phyloP scores from a whole-genome alignment of 2,113 vertebrate genomes.

The Nothobranchius kuhntae region DNA sequence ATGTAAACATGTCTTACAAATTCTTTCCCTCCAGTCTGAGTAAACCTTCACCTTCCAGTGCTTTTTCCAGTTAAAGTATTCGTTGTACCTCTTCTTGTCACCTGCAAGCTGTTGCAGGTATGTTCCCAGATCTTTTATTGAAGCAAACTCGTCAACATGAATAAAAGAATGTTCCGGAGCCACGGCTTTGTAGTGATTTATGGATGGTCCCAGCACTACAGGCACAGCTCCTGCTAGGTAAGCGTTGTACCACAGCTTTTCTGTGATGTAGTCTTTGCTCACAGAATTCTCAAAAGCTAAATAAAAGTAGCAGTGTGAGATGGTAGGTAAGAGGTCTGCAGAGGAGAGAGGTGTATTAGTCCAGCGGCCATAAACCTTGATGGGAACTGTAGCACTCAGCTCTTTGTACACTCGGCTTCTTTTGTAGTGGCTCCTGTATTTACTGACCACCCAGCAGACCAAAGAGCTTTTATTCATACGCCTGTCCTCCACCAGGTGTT shows the following conservation, averaged over 20 bases:
- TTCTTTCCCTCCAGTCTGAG: constrained; percentile 84
- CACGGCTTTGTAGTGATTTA: constrained; percentile 83
- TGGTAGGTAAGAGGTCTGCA: constrained; percentile 75
- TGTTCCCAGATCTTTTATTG: constrained; percentile 76
- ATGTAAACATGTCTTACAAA: constrained; percentile 84
- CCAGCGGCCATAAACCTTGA: constrained; percentile 83
- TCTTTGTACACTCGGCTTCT: constrained; percentile 79
- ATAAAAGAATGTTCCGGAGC: constrained; percentile 85
- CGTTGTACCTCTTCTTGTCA: constrained; percentile 75
- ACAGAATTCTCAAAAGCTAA: constrained; percentile 91
- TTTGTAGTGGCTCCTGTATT: constrained; percentile 77
- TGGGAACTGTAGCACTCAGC: constrained; percentile 73
- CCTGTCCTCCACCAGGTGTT: accelerated
- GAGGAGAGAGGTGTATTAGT: constrained; percentile 58
- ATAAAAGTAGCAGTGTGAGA: constrained; percentile 90
- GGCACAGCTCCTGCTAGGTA: constrained; percentile 83
- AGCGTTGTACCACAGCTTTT: constrained; percentile 92
- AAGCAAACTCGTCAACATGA: constrained; percentile 86
- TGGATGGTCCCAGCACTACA: constrained; percentile 85
- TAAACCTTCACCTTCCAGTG: constrained; percentile 75
- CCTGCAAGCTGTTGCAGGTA: constrained; percentile 76
- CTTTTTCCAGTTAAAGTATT: constrained; percentile 84
- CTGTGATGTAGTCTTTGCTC: constrained; percentile 90
- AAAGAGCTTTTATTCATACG: constrained; percentile 74
- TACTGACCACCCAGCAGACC: constrained; percentile 90